These are phyloP conservation scores for Rhysida immarginata DNA, from an alignment of 1,140 invertebrate genomes.

Conservation along the genomic window DNA sequence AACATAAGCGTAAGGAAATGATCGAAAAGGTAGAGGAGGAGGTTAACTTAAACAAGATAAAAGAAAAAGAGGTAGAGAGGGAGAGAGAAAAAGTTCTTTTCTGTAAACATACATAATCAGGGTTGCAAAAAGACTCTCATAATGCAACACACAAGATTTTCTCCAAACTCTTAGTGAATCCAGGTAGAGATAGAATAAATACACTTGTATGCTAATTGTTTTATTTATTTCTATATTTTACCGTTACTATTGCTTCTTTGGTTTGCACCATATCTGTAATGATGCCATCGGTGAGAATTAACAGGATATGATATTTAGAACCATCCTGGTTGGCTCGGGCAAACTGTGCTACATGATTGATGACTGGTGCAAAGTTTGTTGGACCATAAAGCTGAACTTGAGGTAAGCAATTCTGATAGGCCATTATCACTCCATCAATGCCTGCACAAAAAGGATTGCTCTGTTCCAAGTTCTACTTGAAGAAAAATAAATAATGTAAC, in stretches of 20 bases:
- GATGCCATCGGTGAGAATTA: conserved; percentile 50
- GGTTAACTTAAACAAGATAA: too few relatives aligned
- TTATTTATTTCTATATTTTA: too few relatives aligned
- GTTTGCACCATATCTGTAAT: conserved; percentile 49
- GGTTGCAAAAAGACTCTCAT: too few relatives aligned
- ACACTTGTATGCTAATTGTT: too few relatives aligned
- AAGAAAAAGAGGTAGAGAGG: too few relatives aligned
- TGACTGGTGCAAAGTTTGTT: conserved; percentile 37
- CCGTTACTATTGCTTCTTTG: conserved; percentile 27
- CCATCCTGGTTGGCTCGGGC: conserved; percentile 30
- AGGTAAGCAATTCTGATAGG: conserved; percentile 27
- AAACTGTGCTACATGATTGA: conserved; percentile 32
- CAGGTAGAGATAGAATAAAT: too few relatives aligned
- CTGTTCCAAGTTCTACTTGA: conserved; percentile 36
- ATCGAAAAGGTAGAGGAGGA: too few relatives aligned
- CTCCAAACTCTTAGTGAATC: too few relatives aligned
- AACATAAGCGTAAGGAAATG: too few relatives aligned
- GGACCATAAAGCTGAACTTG: conserved; percentile 35
- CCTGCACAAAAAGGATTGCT: conserved; percentile 39
- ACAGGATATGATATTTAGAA: conserved; percentile 43
- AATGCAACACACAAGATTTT: too few relatives aligned
- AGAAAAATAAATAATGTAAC: background rate
- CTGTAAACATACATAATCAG: too few relatives aligned
- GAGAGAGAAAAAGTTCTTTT: too few relatives aligned
- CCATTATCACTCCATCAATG: background rate